These are phyloP conservation scores for Lasius platythorax DNA, from an alignment of 2,888 invertebrate genomes.

Conservation along the genomic window DNA sequence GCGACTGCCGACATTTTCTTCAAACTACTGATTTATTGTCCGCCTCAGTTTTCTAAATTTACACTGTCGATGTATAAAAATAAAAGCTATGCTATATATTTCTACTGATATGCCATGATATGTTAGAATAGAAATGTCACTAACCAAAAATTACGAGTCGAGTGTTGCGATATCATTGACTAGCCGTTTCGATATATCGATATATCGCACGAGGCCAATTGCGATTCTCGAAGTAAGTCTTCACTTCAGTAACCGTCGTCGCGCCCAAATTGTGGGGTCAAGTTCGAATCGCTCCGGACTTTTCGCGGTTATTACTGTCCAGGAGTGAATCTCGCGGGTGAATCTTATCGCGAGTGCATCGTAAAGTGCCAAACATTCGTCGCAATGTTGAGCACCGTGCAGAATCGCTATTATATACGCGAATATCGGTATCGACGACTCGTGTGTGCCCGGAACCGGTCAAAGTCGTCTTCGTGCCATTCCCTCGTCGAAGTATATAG, in stretches of 20 bases:
- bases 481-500: neutral
- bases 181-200: neutral
- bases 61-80: neutral
- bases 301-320: neutral
- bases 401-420: neutral
- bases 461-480: too few relatives aligned
- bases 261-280: neutral
- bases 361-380: neutral
- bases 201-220: neutral
- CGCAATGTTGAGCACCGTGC: too few relatives aligned
- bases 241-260: neutral
- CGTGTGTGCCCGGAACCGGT: neutral
- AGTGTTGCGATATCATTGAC: neutral
- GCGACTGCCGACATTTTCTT: constrained; percentile 25
- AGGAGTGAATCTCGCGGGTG: neutral
- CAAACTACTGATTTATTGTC: neutral
- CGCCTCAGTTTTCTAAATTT: neutral
- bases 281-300: neutral
- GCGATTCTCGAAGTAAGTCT: neutral
- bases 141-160: neutral
- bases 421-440: neutral
- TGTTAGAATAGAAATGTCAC: neutral
- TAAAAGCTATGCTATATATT: neutral
- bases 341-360: neutral
- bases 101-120: neutral